A percentile compares a stretch with the other conserved stretches of the same genome.
These are phyloP conservation scores for Rosalia funebris DNA, from an alignment of 2,888 invertebrate species.

Conservation along the genomic window DNA sequence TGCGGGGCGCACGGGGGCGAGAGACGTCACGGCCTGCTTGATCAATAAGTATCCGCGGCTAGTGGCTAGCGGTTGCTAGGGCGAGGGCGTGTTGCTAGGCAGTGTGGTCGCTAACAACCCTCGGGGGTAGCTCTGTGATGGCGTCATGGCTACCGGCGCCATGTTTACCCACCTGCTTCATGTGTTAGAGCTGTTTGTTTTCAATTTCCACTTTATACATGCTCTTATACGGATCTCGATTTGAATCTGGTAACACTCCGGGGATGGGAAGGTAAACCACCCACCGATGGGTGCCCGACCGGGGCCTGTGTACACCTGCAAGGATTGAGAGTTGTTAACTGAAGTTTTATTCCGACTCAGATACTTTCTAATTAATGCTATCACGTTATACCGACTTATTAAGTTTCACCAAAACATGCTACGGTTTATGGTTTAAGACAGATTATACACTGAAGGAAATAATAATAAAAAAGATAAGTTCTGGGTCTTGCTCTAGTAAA, in stretches of 20 bases:
- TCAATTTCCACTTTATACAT: conserved; percentile 60
- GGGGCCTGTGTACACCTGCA: conserved; percentile 1
- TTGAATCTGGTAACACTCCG: conserved; percentile 27
- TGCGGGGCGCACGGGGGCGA: conserved; percentile 27
- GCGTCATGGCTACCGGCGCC: conserved; percentile 63
- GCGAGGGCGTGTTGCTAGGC: conserved; percentile 66
- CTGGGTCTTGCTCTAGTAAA: too few species aligned
- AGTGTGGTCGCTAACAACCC: conserved; percentile 67
- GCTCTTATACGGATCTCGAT: conserved; percentile 44
- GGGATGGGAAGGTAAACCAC: conserved; percentile 30
- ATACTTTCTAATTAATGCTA: conserved; percentile 4
- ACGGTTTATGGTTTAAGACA: too few species aligned
- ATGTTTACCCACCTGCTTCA: conserved; percentile 64
- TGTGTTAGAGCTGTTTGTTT: conserved; percentile 62
- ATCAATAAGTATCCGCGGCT: conserved; percentile 67
- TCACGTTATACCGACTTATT: too few species aligned
- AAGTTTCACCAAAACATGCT: too few species aligned
- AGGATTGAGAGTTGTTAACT: conserved; percentile 16
- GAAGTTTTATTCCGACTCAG: conserved; percentile 16
- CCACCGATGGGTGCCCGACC: background rate
- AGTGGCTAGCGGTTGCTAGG: conserved; percentile 68
- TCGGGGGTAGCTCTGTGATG: conserved; percentile 64
- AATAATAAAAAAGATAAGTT: too few species aligned
- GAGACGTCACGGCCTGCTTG: conserved; percentile 54
- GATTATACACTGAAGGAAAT: too few species aligned